Evolutionary conservation across 2,797 vertebrate species (phyloP).

Genomic region (Anolis apletophallus): DNA sequence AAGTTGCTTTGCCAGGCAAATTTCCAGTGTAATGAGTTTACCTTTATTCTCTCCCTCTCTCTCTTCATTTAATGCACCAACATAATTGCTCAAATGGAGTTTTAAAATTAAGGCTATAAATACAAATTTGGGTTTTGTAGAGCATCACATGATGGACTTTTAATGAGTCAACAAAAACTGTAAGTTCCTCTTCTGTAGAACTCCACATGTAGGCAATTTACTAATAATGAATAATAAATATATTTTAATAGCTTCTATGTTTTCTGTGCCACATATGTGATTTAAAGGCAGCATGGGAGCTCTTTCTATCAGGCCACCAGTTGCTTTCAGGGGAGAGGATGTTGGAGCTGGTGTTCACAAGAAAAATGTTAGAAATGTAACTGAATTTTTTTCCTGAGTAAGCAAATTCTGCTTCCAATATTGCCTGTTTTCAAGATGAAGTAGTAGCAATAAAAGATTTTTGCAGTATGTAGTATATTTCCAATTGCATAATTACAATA

Average conservation of each 20-base stretch:
- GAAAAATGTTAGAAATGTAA: constrained; percentile 17
- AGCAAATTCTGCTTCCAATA: constrained; percentile 34
- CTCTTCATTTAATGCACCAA: constrained; percentile 32
- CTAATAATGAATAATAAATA: constrained; percentile 85
- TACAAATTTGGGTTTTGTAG: constrained; percentile 73
- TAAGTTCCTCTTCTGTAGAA: constrained; percentile 67
- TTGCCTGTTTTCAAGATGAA: constrained; percentile 23
- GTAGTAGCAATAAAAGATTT: constrained; percentile 49
- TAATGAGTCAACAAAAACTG: constrained; percentile 80
- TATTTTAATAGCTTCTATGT: constrained; percentile 76
- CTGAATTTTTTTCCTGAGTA: background rate
- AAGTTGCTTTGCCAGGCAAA: constrained; percentile 23
- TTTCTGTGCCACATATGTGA: constrained; percentile 70
- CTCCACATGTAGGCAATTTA: constrained; percentile 77
- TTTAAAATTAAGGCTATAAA: constrained; percentile 83
- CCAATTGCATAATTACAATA: constrained; percentile 55
- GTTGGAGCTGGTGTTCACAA: constrained; percentile 2
- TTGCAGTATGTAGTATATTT: constrained; percentile 51
- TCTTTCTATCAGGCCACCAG: constrained; percentile 15
- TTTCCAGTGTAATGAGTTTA: constrained; percentile 63
- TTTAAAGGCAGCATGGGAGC: constrained; percentile 60
- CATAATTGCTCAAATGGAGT: constrained; percentile 66
- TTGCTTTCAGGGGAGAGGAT: background rate
- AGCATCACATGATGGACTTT: constrained; percentile 67
- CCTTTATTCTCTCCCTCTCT: constrained; percentile 46